phyloP scores from a whole-genome alignment of 2,113 vertebrate species.

The Natator depressus region DNA sequence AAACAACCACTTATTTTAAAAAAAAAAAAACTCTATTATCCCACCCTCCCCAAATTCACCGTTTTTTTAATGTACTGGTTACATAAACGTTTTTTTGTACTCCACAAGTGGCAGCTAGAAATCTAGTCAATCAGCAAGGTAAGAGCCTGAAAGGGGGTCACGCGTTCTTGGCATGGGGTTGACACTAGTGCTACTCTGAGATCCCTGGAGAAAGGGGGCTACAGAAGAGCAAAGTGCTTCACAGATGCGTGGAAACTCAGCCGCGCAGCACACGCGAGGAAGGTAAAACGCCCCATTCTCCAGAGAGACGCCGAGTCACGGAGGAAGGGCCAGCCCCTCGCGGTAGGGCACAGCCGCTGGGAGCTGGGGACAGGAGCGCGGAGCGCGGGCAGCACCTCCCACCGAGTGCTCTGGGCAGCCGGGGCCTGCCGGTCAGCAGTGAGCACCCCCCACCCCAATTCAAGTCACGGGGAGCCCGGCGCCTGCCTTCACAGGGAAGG shows the following conservation, averaged over 20 bases:
- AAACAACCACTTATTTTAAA: no score
- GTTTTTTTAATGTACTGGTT: neutral
- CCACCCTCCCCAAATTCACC: no score
- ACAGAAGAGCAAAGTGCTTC: neutral
- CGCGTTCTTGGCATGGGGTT: neutral
- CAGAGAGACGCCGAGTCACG: neutral
- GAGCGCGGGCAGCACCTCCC: no score
- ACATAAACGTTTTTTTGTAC: neutral
- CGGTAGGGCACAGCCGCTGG: no score
- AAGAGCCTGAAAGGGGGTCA: neutral
- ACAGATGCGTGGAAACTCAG: neutral
- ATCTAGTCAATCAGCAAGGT: neutral
- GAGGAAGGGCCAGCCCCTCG: no score
- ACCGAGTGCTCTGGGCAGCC: no score
- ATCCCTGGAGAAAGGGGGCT: neutral
- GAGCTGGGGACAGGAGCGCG: no score
- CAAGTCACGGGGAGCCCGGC: no score
- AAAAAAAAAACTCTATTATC: no score
- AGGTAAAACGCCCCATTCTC: neutral
- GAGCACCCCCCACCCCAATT: no score
- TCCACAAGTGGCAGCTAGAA: neutral
- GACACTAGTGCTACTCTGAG: neutral
- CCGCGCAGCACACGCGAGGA: neutral
- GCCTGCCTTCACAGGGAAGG: no score
- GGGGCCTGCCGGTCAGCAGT: no score